Base-by-base conservation (phyloP, 2,113 vertebrate species). In the Boleophthalmus pectinirostris region DNA sequence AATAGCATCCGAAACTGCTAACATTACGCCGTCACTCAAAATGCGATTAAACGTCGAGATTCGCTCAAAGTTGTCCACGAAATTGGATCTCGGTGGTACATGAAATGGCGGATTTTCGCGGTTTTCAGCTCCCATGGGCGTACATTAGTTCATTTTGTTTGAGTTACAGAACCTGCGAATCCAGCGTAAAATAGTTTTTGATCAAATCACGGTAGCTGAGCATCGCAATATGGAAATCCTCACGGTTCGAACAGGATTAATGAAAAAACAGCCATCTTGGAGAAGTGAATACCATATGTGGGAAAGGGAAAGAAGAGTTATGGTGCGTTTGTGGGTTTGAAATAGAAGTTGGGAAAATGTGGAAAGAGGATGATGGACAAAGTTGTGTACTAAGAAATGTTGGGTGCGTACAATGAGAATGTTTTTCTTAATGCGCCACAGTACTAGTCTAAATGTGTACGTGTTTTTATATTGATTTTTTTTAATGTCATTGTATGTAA, bases 171-270 rank as follows among this genome's bases (percentile, higher is more conserved):
- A 35, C 38, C 33, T 51, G 65, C 63, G 82, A 79, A 85, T 81
- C 70, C 49, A 21, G 56, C 1, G 2, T 38, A 74, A 81, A 77
- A 75, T 46, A 72, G 20, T 65, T 77, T 67, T 69, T 70, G 73
- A 84, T 89, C 68, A 65, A 69, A 78, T 77, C 72, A 65, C 60
- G 54, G 69, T 61, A 74, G 74, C 68, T 66, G 45, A 61, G 35
- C 53, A 43, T 47, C 25, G 77, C 51, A 29, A 74, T 75, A 73
- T 72, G 72, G 68, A 83, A 84, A 77, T 82, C 24, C 9, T 77
- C 66, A 66, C 53, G 69, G 72, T 56, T 76, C 63, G 33, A 79
- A 63, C 35, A 14, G 63, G 75, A 79, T 81, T 73, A 75, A 77
- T 79, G 66, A 54, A 51, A 69, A 54, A 56, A 70, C 46, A 46